Base-by-base conservation (phyloP, 2,797 vertebrate genomes). In the Myotis pilosus region DNA sequence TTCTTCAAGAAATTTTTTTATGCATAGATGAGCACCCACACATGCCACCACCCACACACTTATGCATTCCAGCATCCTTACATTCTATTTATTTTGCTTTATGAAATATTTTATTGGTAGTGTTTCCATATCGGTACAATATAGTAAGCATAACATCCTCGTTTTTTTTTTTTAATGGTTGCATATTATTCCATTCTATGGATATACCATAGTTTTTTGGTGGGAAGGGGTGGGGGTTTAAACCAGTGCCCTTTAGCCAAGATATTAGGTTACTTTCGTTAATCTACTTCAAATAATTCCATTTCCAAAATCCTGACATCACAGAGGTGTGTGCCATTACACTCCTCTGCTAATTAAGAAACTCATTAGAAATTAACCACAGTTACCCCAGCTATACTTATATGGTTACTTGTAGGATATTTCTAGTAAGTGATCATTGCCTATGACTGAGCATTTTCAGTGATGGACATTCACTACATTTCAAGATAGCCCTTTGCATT, bases 91-190 rank as follows among this genome's bases (percentile, higher is more conserved):
- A 22, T 74, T 78, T 84, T 76, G 8, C 13, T 92, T 68, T 82
- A 71, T 38, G 25, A 82, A 57, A 38, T 78, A 25, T 49, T 66
- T 66, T 72, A 20, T 81, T 87, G 69, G 11, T 69, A 30, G 2
- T 82, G 28, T 76, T 92, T 87, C 47, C 12, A 0, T 71, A 38
- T 71, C n/a, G 64, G 6, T 53, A 41, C 57, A 60, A 60, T 60
- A 23, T 33, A 47, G 36, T 79, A 66, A 84, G 23, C 53, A 71
- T 71, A 69, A 75, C 20, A 30, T 91, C 16, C 20, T 93, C 38
- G 53, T 72, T 89, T 66, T 30, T 91, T 91, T 87, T 83, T 49
- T 47, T n/a, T n/a, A n/a, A 44, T 68, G 53, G 49, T 82, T 92
- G 51, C 3, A 12, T 88, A 49, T 94, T 62, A 89, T 44, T 91